phyloP scores from a whole-genome alignment of 1,140 invertebrate genomes.

The Dufourea novaeangliae region DNA sequence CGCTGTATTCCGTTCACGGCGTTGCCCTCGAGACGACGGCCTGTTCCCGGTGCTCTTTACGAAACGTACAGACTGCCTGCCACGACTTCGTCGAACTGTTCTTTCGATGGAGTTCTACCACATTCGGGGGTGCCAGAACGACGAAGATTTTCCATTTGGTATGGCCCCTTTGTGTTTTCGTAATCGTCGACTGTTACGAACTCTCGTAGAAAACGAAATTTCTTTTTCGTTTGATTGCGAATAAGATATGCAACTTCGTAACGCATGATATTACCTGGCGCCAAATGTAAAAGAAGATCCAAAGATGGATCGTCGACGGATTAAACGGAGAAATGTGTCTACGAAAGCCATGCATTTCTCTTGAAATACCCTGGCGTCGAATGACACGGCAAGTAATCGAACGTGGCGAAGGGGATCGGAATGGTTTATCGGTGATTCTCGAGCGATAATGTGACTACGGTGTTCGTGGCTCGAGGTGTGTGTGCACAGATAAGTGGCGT shows the following conservation, averaged over 20 bases:
- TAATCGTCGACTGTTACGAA: neutral
- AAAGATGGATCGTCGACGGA: too few species aligned
- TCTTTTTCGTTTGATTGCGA: too few species aligned
- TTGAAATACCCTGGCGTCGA: neutral
- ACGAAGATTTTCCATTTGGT: neutral
- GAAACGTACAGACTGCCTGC: neutral
- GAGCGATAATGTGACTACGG: constrained; percentile 31
- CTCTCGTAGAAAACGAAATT: neutral
- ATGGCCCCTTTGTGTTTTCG: neutral
- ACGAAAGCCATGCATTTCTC: neutral
- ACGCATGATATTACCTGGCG: too few species aligned
- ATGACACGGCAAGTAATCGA: neutral
- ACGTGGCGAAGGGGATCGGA: neutral
- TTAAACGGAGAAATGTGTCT: neutral
- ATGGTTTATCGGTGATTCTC: constrained; percentile 11
- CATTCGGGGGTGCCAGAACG: neutral
- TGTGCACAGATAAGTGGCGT: constrained; percentile 8
- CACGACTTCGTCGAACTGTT: neutral
- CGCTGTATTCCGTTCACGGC: neutral
- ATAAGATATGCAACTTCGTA: too few species aligned
- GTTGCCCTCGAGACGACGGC: neutral
- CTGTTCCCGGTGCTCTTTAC: neutral
- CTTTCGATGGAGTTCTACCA: too few species aligned
- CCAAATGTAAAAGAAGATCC: too few species aligned
- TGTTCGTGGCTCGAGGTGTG: constrained; percentile 10